Conservation (phyloP, 2,888 invertebrate genomes). For the Phytoseiulus persimilis region DNA sequence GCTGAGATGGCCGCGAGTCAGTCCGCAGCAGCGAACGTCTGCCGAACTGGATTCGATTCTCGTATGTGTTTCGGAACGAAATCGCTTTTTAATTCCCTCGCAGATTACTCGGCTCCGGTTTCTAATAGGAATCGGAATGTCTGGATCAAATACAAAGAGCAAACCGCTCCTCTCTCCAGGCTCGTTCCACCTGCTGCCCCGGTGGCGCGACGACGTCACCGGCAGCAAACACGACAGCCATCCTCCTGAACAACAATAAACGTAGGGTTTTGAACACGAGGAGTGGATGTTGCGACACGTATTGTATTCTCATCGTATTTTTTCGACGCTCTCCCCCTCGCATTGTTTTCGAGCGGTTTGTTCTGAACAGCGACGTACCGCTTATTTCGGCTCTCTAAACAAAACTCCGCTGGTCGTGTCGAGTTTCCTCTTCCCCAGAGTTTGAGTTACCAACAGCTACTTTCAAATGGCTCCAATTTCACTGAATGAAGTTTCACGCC, state of each 20-base stretch:
- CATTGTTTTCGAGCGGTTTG: neutral
- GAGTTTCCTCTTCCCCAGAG: neutral
- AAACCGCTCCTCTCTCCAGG: neutral
- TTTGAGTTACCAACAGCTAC: neutral
- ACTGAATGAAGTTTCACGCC: neutral
- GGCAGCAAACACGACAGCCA: neutral
- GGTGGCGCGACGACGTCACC: neutral
- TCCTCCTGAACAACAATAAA: neutral
- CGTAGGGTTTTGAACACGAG: neutral
- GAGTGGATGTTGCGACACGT: neutral
- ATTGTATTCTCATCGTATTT: neutral
- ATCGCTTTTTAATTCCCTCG: neutral
- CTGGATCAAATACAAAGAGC: neutral
- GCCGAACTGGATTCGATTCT: neutral
- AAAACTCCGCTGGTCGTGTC: neutral
- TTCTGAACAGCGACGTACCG: neutral
- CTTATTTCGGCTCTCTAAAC: neutral
- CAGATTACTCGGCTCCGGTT: neutral
- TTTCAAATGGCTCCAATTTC: neutral
- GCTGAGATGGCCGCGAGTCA: neutral
- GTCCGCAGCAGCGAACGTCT: neutral
- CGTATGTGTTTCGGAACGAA: neutral
- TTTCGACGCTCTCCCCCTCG: neutral
- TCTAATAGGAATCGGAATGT: neutral
- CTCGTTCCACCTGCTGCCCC: neutral